phyloP scores from a whole-genome alignment of 2,113 vertebrate species.

The Ochotona princeps region DNA sequence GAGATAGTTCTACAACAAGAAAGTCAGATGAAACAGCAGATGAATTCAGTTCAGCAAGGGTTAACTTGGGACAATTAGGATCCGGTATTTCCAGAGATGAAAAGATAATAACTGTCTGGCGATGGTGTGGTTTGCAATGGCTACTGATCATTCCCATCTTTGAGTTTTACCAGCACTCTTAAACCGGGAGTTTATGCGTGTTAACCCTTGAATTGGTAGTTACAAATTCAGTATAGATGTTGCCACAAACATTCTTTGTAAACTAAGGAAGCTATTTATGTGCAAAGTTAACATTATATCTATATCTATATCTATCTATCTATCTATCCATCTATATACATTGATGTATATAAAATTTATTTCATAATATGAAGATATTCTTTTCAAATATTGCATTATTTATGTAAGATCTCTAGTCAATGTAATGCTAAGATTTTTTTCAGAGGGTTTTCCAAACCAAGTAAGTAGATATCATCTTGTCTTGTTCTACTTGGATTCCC shows the following conservation, averaged over 20 bases:
- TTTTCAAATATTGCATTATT: neutral
- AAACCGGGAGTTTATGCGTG: neutral
- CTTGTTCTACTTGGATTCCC: neutral
- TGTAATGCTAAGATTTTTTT: neutral
- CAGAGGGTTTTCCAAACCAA: neutral
- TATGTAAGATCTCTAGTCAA: neutral
- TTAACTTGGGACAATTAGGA: neutral
- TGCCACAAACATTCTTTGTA: neutral
- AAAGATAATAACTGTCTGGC: neutral
- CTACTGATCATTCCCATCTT: fast-evolving
- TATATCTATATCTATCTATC: too few species aligned
- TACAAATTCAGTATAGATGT: neutral
- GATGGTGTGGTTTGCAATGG: neutral
- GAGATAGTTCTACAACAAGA: neutral
- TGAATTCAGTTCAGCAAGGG: neutral
- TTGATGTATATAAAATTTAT: neutral
- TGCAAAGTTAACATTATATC: neutral
- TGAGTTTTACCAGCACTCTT: neutral
- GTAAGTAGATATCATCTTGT: neutral
- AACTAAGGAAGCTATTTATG: neutral
- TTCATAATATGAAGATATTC: neutral
- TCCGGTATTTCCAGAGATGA: neutral
- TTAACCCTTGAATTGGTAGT: neutral
- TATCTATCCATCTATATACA: neutral
- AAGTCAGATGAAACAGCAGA: neutral